Percentiles rank a stretch among this genome's conserved stretches.
These are phyloP conservation scores for Henricia sp. DNA, from an alignment of 53 echinoderm and acorn worm genomes.

Conservation along the genomic window DNA sequence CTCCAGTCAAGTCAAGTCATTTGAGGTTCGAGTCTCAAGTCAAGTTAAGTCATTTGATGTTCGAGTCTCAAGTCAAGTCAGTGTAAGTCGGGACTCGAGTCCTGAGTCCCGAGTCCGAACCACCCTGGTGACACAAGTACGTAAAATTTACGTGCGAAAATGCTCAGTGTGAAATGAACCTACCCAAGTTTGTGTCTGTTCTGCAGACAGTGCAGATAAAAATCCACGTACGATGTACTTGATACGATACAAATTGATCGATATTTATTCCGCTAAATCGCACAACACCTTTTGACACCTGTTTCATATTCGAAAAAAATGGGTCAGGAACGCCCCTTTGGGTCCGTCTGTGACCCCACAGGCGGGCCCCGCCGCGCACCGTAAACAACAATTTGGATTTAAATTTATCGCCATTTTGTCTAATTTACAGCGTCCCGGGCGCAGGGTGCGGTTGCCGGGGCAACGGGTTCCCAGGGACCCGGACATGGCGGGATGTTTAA, in stretches of 20 bases:
- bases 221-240: too few species aligned
- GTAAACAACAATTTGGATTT: constrained; percentile 32
- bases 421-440: constrained; percentile 2
- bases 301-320: background rate
- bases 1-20: too few species aligned
- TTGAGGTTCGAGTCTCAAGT: too few species aligned
- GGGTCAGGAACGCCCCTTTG: constrained; percentile 20
- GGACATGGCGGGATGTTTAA: constrained; percentile 1
- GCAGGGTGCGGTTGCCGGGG: constrained; percentile 10
- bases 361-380: background rate
- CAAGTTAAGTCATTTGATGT: too few species aligned
- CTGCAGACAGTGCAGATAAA: too few species aligned
- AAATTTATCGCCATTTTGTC: constrained; percentile 13
- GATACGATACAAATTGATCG: background rate
- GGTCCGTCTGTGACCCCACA: constrained; percentile 25
- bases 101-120: too few species aligned
- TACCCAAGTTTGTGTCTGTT: too few species aligned
- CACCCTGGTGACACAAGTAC: too few species aligned
- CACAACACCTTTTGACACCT: constrained; percentile 21
- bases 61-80: too few species aligned
- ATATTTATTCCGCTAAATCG: background rate
- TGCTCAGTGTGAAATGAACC: too few species aligned
- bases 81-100: too few species aligned
- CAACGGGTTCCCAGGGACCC: background rate
- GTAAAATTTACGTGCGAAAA: too few species aligned